Percentiles rank a stretch among this genome's conserved stretches.
phyloP scores from a whole-genome alignment of 1,140 invertebrate species.

The Ridgeia piscesae region DNA sequence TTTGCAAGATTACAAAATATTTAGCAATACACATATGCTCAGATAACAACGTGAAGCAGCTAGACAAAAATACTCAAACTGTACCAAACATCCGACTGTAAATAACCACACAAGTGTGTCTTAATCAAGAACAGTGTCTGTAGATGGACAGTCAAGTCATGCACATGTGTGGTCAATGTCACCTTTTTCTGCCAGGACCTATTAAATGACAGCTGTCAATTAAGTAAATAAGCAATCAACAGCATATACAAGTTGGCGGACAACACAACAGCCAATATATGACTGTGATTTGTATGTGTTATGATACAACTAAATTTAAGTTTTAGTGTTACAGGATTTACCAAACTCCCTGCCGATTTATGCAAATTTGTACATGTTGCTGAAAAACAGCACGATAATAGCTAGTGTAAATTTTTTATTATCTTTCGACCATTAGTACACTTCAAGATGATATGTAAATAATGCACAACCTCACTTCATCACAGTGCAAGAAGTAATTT shows the following conservation, averaged over 20 bases:
- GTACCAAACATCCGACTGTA: background rate
- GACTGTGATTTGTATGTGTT: background rate
- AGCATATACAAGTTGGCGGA: background rate
- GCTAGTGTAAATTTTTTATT: background rate
- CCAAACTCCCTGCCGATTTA: too few relatives aligned
- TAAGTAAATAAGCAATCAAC: background rate
- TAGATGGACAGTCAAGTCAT: too few relatives aligned
- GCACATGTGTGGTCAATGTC: too few relatives aligned
- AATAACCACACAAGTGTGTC: background rate
- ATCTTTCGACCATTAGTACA: background rate
- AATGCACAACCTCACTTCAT: background rate
- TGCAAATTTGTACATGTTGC: background rate
- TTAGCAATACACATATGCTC: too few relatives aligned
- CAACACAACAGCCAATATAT: background rate
- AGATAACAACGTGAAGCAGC: too few relatives aligned
- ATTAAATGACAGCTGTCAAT: too few relatives aligned
- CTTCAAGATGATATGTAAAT: background rate
- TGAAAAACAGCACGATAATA: background rate
- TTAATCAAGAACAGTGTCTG: too few relatives aligned
- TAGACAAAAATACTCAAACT: background rate
- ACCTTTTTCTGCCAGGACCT: too few relatives aligned
- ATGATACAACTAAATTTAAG: background rate
- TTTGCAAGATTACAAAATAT: too few relatives aligned
- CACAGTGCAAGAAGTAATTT: background rate
- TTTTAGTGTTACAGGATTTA: background rate